Evolutionary conservation across 1,140 invertebrate genomes (phyloP), one percentile per base, ranked within the genome.

Genomic region (Aphis gossypii): DNA sequence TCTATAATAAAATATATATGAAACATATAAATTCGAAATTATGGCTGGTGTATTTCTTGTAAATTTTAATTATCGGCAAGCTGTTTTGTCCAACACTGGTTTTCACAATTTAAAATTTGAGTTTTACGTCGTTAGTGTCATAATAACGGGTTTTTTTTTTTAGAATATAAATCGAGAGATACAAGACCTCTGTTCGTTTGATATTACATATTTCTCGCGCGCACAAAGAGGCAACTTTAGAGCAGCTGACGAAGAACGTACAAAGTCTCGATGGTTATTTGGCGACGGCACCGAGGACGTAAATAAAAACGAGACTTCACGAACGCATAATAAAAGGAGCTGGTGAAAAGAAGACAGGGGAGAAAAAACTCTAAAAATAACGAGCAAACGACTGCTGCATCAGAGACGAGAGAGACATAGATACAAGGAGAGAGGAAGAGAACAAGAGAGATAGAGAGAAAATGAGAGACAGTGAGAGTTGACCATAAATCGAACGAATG

Each of bases 401-500:
- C 60, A n/a, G 30, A 18, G 30, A n/a, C 60, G n/a, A 76, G 30
- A n/a, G 60, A n/a, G 30, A n/a, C 25, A 76, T 4, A 76, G 4
- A 76, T 68, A n/a, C 11, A 30, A 8, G 30, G 30, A 68, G 25
- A 68, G 11, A n/a, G 25, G 30, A 11, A 60, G 25, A 30, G 7
- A 30, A 30, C 0, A 25, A 60, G 30, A 11, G 23, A 30, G 56
- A 9, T 23, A 60, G 56, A 30, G 56, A 60, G 9, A 60, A 11
- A 14, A 9, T 8, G 56, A 60, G 56, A 30, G 8, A 60, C 0
- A 30, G 9, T 9, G 30, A 14, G 60, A 68, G 60, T 30, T 76
- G 60, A n/a, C 60, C 60, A 76, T 76, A 76, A 76, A 76, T 76
- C 60, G 60, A n/a, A 76, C 60, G 30, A n/a, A n/a, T 76, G 60